Conservation (phyloP, 1,140 invertebrate species). For the Leucophenga varia region DNA sequence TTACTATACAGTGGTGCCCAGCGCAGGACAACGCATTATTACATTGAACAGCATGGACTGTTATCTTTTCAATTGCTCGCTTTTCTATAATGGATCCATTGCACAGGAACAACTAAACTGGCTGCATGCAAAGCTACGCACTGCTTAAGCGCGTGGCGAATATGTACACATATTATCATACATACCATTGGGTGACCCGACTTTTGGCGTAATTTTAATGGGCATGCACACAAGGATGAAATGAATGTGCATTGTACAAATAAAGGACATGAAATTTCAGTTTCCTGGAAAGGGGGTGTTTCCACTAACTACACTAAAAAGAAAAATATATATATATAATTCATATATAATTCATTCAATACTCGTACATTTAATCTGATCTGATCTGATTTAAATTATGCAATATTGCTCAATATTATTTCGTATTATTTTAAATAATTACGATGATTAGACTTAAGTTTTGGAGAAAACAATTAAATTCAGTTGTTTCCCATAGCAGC, state of each 20-base stretch:
- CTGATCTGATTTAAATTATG: not conserved
- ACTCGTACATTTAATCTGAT: conserved; percentile 19
- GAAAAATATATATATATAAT: too few relatives aligned
- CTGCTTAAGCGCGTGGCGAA: too few relatives aligned
- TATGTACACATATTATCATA: conserved; percentile 80
- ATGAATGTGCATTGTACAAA: conserved; percentile 67
- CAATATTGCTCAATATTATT: not conserved
- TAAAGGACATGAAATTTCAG: conserved; percentile 55
- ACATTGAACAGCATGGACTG: conserved; percentile 71
- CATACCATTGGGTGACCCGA: conserved; percentile 69
- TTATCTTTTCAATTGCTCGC: conserved; percentile 68
- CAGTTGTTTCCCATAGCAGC: too few relatives aligned
- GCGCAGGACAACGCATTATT: conserved; percentile 68
- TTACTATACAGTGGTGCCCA: conserved; percentile 65
- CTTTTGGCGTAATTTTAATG: conserved; percentile 74
- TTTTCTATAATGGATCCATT: conserved; percentile 27
- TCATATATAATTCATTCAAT: too few relatives aligned
- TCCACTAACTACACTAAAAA: conserved; percentile 65
- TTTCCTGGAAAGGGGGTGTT: conserved; percentile 80
- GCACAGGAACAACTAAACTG: conserved; percentile 65
- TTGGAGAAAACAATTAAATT: too few relatives aligned
- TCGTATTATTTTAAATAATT: not conserved
- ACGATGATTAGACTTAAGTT: too few relatives aligned
- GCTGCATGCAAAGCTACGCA: conserved; percentile 65
- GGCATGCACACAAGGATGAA: conserved; percentile 77